These are phyloP conservation scores for Erethizon dorsatum DNA, from an alignment of 2,797 vertebrate genomes.

Conservation along the genomic window DNA sequence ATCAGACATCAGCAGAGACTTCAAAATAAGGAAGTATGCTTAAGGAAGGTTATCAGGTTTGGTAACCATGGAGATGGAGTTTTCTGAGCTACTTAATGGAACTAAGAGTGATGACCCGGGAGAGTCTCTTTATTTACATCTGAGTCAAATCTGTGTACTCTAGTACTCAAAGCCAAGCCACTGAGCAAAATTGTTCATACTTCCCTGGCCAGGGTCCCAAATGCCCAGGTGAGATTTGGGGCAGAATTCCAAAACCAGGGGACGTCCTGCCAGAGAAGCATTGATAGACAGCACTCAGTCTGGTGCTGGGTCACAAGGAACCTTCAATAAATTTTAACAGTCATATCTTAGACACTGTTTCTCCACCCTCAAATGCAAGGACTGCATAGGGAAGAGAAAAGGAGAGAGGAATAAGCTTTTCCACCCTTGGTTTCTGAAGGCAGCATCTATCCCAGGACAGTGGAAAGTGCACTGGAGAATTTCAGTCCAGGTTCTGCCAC, in stretches of 20 bases:
- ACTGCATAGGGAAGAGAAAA: not conserved
- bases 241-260: not conserved
- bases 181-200: not conserved
- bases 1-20: not conserved
- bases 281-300: not conserved
- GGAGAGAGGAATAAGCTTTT: not conserved
- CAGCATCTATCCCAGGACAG: not conserved
- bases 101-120: not conserved
- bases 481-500: not conserved
- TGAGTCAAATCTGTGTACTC: not conserved
- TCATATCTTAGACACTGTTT: not conserved
- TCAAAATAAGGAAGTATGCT: not conserved
- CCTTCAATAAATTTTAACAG: not conserved
- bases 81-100: constrained; percentile 42
- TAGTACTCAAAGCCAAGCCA: not conserved
- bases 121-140: not conserved
- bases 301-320: not conserved
- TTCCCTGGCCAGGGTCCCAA: constrained; percentile 23
- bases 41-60: constrained; percentile 9
- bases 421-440: not conserved
- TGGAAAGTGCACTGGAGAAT: not conserved
- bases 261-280: not conserved
- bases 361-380: not conserved
- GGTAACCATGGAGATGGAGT: constrained; percentile 58
- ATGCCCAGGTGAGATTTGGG: not conserved